Percentiles rank a stretch among this genome's conserved stretches.
Evolutionary conservation across 2,888 invertebrate genomes (phyloP).

Genomic region (Napeogenes sylphis): DNA sequence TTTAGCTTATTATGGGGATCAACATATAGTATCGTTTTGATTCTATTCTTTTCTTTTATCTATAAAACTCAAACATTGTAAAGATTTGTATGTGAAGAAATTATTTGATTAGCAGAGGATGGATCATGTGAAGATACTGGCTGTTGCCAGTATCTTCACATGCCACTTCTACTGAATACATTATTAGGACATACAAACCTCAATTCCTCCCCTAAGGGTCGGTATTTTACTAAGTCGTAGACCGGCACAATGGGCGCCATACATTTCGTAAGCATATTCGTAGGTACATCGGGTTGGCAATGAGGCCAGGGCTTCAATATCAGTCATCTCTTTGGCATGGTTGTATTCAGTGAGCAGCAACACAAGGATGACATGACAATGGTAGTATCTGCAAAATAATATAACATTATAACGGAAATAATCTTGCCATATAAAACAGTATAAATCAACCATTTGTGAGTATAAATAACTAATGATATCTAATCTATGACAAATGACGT

Average conservation of each 20-base stretch:
- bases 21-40: too few species aligned
- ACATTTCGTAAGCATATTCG: slow-evolving; percentile 70
- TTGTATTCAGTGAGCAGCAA: slow-evolving; percentile 11
- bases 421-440: not conserved
- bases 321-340: slow-evolving; percentile 51
- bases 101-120: too few species aligned
- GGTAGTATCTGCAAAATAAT: not conserved
- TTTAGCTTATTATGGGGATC: too few species aligned
- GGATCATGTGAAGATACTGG: too few species aligned
- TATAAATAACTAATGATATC: not conserved
- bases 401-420: slow-evolving; percentile 2
- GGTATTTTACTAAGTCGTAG: slow-evolving; percentile 71
- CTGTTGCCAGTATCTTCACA: too few species aligned
- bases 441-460: not conserved
- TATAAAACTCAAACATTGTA: too few species aligned
- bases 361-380: slow-evolving; percentile 8
- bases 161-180: too few species aligned
- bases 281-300: slow-evolving; percentile 69
- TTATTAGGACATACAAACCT: slow-evolving; percentile 71
- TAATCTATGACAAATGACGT: not conserved
- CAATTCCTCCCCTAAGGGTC: slow-evolving; percentile 67
- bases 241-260: slow-evolving; percentile 75
- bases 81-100: too few species aligned
- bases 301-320: slow-evolving; percentile 55
- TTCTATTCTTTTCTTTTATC: too few species aligned